A percentile compares a stretch with the other conserved stretches of the same genome.
These are phyloP conservation scores for Xylota segnis DNA, from an alignment of 2,888 invertebrate species.

Conservation along the genomic window DNA sequence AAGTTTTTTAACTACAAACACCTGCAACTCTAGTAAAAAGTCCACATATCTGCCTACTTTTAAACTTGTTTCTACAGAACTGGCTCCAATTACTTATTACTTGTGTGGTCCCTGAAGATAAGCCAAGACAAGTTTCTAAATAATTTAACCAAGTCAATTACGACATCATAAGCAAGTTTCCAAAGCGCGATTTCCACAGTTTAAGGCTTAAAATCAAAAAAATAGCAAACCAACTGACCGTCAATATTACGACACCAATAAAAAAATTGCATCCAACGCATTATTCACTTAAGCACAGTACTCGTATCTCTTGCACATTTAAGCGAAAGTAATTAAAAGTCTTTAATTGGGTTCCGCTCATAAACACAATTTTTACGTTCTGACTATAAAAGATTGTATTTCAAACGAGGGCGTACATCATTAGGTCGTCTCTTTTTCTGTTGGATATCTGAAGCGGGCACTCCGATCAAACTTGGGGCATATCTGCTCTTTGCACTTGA, in stretches of 20 bases:
- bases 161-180: background rate
- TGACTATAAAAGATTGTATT: constrained; percentile 50
- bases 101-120: background rate
- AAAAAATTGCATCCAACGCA: background rate
- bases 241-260: background rate
- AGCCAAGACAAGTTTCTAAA: background rate
- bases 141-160: background rate
- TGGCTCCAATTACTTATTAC: background rate
- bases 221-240: background rate
- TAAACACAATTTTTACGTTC: constrained; percentile 61
- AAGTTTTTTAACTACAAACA: too few species aligned
- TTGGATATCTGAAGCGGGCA: background rate
- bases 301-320: background rate
- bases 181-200: background rate
- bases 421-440: background rate
- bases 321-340: constrained; percentile 52
- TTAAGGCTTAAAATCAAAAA: background rate
- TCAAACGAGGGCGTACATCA: background rate
- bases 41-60: background rate
- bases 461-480: background rate
- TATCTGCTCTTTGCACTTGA: constrained; percentile 32
- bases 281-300: background rate
- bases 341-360: constrained; percentile 60
- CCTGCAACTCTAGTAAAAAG: too few species aligned
- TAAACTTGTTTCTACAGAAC: background rate